A percentile compares a stretch with the other conserved stretches of the same genome.
These are phyloP conservation scores for Galerucella nymphaeae DNA, from an alignment of 2,888 invertebrate species.

Conservation along the genomic window DNA sequence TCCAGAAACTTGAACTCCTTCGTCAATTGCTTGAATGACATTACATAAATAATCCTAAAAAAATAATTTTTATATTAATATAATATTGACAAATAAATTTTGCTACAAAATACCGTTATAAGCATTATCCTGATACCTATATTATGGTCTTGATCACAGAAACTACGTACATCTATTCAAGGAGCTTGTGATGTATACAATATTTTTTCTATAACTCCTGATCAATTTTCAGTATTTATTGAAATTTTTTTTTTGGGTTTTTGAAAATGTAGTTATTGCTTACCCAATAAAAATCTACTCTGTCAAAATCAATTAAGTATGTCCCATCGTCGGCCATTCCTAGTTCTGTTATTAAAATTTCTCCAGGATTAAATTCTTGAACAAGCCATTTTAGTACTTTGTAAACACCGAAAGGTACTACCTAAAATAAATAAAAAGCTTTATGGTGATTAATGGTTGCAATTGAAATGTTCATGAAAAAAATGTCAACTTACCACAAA, in stretches of 20 bases:
- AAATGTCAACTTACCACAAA: conserved; percentile 1
- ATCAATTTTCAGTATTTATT: too few relatives aligned
- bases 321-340: conserved; percentile 66
- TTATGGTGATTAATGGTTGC: not conserved
- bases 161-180: too few relatives aligned
- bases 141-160: too few relatives aligned
- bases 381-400: conserved; percentile 73
- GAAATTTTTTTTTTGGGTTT: too few relatives aligned
- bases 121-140: too few relatives aligned
- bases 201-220: too few relatives aligned
- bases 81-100: too few relatives aligned
- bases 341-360: conserved; percentile 72
- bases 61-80: not conserved
- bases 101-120: too few relatives aligned
- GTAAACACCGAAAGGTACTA: conserved; percentile 75
- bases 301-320: conserved; percentile 22
- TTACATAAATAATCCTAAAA: conserved; percentile 62
- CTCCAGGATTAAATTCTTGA: conserved; percentile 69
- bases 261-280: not conserved
- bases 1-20: conserved; percentile 61
- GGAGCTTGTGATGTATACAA: too few relatives aligned
- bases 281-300: conserved; percentile 29
- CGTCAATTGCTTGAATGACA: conserved; percentile 59
- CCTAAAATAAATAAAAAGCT: conserved; percentile 2
- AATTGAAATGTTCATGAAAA: not conserved